Base-by-base conservation (phyloP, 2,113 vertebrate species). In the Phoenicopterus ruber region DNA sequence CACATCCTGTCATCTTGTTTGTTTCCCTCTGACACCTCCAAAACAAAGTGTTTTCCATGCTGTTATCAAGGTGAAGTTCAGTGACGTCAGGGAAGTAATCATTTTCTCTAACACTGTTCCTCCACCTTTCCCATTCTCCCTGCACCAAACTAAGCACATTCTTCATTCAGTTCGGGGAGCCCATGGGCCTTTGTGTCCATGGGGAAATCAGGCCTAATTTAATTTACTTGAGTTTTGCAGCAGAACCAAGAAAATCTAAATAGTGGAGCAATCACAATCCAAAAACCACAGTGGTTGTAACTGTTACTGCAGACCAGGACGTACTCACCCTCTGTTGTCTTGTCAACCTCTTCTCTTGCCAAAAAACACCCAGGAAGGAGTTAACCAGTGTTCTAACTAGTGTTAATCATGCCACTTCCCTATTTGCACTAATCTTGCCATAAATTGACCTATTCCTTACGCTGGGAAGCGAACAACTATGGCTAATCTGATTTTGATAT, bases 241-340 rank as follows among this genome's bases (percentile, higher is more conserved):
- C 42, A 93, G 69, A 89, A 82, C 8, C 4, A 54, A 40, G 55
- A 54, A 66, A 74, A 87, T 70, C 28, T 40, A 46, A 62, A 36
- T 36, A 36, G 42, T 36, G 34, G 32, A 81, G 34, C 26, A 73
- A 31, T 83, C 54, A 44, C 36, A 47, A 36, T 42, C 28, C 54
- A 62, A 4, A 20, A 32, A 18, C 32, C 0, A 1, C 9, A 25
- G 28, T 5, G 1, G 8, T 4, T 84, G 20, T 47, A 61, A 46
- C 34, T 19, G 5, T 47, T 81, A 40, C 29, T 72, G 29, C 21
- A 89, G 24, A 36, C 21, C 25, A 71, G 47, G 24, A 31, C 34
- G 40, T 28, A 50, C 24, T 42, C 16, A 11, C 4, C 9, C 3
- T 34, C 46, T 70, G 20, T 15, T 38, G 38, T 46, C 24, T 40